Evolutionary conservation across 1,140 invertebrate species (phyloP).

Genomic region (Holotrichia oblita): DNA sequence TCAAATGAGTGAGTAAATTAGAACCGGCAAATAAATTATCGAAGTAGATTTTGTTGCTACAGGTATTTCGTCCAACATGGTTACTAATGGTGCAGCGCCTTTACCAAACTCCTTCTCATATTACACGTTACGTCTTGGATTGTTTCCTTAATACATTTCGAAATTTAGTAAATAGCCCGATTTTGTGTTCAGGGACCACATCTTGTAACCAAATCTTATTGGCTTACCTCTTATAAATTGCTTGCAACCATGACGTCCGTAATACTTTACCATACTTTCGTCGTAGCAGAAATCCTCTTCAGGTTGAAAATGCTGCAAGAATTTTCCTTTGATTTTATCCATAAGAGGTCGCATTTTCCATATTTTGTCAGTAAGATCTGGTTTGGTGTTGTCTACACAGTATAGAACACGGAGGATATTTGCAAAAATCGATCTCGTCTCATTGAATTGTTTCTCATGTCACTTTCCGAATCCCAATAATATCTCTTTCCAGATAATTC

Average conservation of each 20-base stretch:
- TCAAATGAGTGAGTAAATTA: too few species aligned
- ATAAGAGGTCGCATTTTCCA: slow-evolving; percentile 51
- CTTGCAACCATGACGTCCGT: slow-evolving; percentile 54
- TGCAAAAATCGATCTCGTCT: too few species aligned
- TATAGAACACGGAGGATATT: too few species aligned
- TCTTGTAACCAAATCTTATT: too few species aligned
- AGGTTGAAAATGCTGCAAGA: slow-evolving; percentile 49
- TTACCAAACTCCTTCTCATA: slow-evolving; percentile 49
- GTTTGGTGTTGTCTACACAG: too few species aligned
- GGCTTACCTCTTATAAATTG: slow-evolving; percentile 56
- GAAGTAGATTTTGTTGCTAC: not conserved
- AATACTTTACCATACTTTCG: slow-evolving; percentile 58
- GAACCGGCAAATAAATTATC: too few species aligned
- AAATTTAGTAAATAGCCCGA: slow-evolving; percentile 19
- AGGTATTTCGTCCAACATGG: slow-evolving; percentile 49
- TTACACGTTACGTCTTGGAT: slow-evolving; percentile 32
- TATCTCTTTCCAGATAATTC: too few species aligned
- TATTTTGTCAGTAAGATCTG: slow-evolving; percentile 41
- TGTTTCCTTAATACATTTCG: not conserved
- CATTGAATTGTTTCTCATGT: too few species aligned
- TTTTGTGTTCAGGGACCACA: slow-evolving; percentile 46
- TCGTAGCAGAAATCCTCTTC: slow-evolving; percentile 54
- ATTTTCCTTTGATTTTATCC: slow-evolving; percentile 50
- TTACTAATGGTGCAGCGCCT: slow-evolving; percentile 47
- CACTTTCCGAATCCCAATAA: too few species aligned